A percentile compares a stretch with the other conserved stretches of the same genome.
Evolutionary conservation across 2,113 vertebrate species (phyloP).

Genomic region (Microcebus lehilahytsara): DNA sequence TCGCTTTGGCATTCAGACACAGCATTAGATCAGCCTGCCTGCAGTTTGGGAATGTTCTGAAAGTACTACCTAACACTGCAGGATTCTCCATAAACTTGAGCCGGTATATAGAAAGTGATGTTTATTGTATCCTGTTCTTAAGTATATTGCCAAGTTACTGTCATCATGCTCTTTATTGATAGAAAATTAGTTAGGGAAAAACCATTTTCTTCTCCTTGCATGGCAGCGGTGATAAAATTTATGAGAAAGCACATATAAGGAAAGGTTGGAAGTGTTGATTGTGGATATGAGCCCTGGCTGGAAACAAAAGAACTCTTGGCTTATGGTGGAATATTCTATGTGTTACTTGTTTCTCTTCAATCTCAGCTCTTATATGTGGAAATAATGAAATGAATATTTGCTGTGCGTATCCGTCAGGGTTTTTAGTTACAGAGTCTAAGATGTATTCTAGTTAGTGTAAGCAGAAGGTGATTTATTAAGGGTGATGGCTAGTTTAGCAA

Average conservation of each 20-base stretch:
- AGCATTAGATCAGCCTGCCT: slow-evolving; percentile 59
- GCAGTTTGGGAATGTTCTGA: slow-evolving; percentile 33
- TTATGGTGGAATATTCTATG: not conserved
- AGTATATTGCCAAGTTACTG: slow-evolving; percentile 55
- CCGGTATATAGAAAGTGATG: not conserved
- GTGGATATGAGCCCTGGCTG: slow-evolving; percentile 28
- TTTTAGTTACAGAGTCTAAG: slow-evolving; percentile 9
- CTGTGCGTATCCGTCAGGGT: not conserved
- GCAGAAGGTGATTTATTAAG: slow-evolving; percentile 4
- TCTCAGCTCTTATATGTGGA: not conserved
- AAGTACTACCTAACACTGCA: slow-evolving; percentile 25
- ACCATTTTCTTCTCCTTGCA: slow-evolving; percentile 51
- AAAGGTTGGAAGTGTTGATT: slow-evolving; percentile 28
- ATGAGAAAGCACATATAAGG: slow-evolving; percentile 44
- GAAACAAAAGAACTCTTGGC: slow-evolving; percentile 13
- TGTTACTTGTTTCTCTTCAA: not conserved
- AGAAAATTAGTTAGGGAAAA: slow-evolving; percentile 68
- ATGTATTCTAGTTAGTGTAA: not conserved
- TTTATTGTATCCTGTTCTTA: slow-evolving; percentile 47
- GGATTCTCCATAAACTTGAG: slow-evolving; percentile 26
- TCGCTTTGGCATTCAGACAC: not conserved
- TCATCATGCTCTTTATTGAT: slow-evolving; percentile 49
- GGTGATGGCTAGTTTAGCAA: not conserved
- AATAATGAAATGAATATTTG: slow-evolving; percentile 21
- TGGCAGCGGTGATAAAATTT: slow-evolving; percentile 55